Base-by-base conservation (phyloP, 2,888 invertebrate genomes). In the Dioctria rufipes region DNA sequence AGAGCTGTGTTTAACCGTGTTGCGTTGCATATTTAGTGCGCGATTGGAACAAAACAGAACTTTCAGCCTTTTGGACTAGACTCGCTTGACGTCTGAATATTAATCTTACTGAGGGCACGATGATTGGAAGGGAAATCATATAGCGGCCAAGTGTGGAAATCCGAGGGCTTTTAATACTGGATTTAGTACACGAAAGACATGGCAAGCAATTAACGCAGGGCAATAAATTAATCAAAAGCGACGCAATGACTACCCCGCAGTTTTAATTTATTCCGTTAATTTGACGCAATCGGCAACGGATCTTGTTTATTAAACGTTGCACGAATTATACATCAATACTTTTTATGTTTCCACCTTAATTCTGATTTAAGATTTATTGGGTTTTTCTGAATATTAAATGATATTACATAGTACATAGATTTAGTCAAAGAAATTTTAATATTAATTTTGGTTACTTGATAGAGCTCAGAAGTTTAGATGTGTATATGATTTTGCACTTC, bases 181-280 rank as follows among this genome's bases (percentile, higher is more conserved):
- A 60, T 78, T 43, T 42, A 42, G 40, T 25, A 75, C 75, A 60
- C 58, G 75, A 75, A 25, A n/a, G 61, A 85, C 85, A 85, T 85
- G 85, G 84, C 84, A 84, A 85, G 85, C 85, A 85, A 85, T 85
- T 85, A 85, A 85, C 84, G 83, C 84, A 81, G 83, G 83, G 85
- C 85, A 84, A 85, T 85, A 85, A 85, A 85, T 85, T 85, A 85
- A 85, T 85, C 85, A 85, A 84, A 84, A 83, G 71, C 80, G 81
- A 73, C 82, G 80, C 46, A 77, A 75, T 80, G 77, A 69, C 75
- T 75, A 60, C 75, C 61, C 75, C 75, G 60, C 75, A 58, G 43
- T 46, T 75, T 75, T 75, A 75, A 75, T 75, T 75, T 75, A 75
- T 75, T 75, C 60, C 51, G 75, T 75, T 75, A 58, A 75, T 75